Evolutionary conservation across 2,888 invertebrate genomes (phyloP).

Genomic region (Deilephila porcellus): DNA sequence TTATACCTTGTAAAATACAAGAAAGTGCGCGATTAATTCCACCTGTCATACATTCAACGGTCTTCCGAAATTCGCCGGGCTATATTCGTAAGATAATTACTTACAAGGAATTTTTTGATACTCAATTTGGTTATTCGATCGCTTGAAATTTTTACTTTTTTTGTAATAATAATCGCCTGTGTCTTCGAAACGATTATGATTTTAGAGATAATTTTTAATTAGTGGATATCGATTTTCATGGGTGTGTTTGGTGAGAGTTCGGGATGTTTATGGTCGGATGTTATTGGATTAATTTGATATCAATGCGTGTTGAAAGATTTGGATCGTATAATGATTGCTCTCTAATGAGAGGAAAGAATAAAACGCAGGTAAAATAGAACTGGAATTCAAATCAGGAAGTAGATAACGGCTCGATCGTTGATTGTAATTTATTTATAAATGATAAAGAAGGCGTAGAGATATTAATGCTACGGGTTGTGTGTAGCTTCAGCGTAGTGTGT

Average conservation of each 20-base stretch:
- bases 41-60: conserved; percentile 23
- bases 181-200: conserved; percentile 18
- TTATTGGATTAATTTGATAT: conserved; percentile 23
- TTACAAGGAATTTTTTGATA: conserved; percentile 20
- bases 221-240: conserved; percentile 16
- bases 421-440: not conserved
- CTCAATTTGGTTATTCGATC: conserved; percentile 23
- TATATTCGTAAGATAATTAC: conserved; percentile 27
- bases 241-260: not conserved
- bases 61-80: conserved; percentile 22
- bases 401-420: not conserved
- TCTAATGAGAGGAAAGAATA: conserved; percentile 18
- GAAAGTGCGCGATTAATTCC: conserved; percentile 28
- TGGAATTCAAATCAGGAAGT: not conserved
- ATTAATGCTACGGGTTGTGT: too few species aligned
- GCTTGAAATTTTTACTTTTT: conserved; percentile 1
- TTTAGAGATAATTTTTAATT: conserved; percentile 27
- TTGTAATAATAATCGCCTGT: conserved; percentile 11
- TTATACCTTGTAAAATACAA: conserved; percentile 30
- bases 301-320: conserved; percentile 15
- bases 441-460: too few species aligned
- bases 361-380: not conserved
- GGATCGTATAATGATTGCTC: conserved; percentile 12
- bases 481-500: too few species aligned
- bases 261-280: conserved; percentile 15